A percentile compares a stretch with the other conserved stretches of the same genome.
Conservation (phyloP, 92 coral and sea anemone genomes). For the Epizoanthus fatuus region DNA sequence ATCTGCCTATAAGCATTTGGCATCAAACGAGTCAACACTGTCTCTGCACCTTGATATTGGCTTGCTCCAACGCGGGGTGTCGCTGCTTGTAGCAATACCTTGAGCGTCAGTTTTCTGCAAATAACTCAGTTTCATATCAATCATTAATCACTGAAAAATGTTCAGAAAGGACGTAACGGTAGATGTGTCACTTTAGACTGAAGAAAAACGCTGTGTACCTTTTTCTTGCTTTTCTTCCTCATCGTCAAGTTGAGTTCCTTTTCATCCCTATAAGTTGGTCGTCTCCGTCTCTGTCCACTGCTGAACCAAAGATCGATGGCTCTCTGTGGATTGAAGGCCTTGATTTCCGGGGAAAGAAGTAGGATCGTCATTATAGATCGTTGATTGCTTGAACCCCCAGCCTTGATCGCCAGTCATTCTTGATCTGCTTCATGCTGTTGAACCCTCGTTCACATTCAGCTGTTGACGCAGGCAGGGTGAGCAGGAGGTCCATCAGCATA, state of each 20-base stretch:
- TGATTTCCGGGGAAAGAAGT: slow-evolving; percentile 37
- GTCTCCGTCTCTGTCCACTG: slow-evolving; percentile 23
- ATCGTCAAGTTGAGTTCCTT: neutral
- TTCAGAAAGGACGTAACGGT: too few species aligned
- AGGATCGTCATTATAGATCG: slow-evolving; percentile 45
- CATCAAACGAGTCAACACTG: too few species aligned
- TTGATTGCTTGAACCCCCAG: slow-evolving; percentile 21
- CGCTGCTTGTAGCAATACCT: too few species aligned
- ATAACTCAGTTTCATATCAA: too few species aligned
- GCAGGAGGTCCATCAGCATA: slow-evolving; percentile 67
- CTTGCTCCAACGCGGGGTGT: too few species aligned
- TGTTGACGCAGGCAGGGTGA: slow-evolving; percentile 44
- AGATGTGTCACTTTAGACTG: too few species aligned
- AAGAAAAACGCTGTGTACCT: too few species aligned
- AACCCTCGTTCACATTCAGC: slow-evolving; percentile 46
- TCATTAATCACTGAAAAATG: too few species aligned
- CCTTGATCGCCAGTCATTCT: slow-evolving; percentile 32
- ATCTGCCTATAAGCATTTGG: too few species aligned
- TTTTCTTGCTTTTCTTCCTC: too few species aligned
- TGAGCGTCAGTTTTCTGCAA: too few species aligned
- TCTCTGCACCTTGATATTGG: too few species aligned
- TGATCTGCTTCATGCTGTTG: slow-evolving; percentile 56
- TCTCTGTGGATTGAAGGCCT: slow-evolving; percentile 30
- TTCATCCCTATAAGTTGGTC: slow-evolving; percentile 26
- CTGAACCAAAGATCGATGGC: slow-evolving; percentile 39